A percentile compares a stretch with the other conserved stretches of the same genome.
Conservation (phyloP, 1,140 invertebrate genomes). For the Acromyrmex echinatior region DNA sequence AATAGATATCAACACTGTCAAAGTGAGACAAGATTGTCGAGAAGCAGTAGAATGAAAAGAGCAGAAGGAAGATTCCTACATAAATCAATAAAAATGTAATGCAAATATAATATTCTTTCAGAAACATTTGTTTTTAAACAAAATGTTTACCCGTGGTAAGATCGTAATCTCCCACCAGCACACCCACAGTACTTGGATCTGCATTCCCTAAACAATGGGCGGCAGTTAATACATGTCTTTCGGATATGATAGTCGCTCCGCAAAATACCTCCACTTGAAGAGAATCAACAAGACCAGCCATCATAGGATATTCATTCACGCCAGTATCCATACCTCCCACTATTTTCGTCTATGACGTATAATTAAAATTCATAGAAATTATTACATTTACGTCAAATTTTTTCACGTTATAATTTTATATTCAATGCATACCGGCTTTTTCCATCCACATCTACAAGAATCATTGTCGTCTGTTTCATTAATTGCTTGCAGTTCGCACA, state of each 20-base stretch:
- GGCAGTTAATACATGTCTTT: conserved; percentile 89
- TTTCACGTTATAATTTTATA: not conserved
- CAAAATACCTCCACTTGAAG: conserved; percentile 86
- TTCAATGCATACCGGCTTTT: conserved; percentile 84
- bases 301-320: conserved; percentile 90
- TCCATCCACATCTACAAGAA: conserved; percentile 87
- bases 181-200: conserved; percentile 71
- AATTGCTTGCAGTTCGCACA: conserved; percentile 84
- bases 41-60: too few relatives aligned
- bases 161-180: conserved; percentile 88
- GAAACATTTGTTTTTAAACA: not conserved
- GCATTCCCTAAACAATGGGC: conserved; percentile 88
- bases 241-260: conserved; percentile 89
- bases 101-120: not conserved
- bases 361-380: not conserved
- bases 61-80: too few relatives aligned
- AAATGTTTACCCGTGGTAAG: conserved; percentile 73
- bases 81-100: not conserved
- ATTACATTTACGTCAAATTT: not conserved
- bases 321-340: conserved; percentile 88
- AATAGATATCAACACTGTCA: too few relatives aligned
- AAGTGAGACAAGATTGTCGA: too few relatives aligned
- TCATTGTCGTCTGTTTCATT: conserved; percentile 41
- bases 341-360: conserved; percentile 86
- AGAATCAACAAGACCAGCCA: conserved; percentile 88